phyloP scores from a whole-genome alignment of 2,888 invertebrate genomes.

The Imbricaverruca yamaguchii region DNA sequence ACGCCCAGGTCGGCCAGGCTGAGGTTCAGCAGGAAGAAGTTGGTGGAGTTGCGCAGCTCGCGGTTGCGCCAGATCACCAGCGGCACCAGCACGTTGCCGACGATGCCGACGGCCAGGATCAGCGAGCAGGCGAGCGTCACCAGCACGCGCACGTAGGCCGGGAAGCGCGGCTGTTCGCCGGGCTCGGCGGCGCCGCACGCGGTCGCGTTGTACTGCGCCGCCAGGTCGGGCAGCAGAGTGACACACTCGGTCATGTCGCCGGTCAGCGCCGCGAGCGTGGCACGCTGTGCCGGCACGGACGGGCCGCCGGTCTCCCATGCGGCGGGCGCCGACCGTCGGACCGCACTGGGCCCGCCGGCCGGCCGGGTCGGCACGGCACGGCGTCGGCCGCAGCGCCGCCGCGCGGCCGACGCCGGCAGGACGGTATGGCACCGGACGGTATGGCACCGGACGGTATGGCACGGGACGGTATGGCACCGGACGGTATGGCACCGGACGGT shows the following conservation, averaged over 20 bases:
- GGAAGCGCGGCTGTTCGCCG: slow-evolving; percentile 45
- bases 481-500: too few species aligned
- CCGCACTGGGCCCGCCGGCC: background rate
- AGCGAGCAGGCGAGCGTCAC: slow-evolving; percentile 81
- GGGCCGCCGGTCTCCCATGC: background rate
- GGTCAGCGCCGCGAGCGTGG: too few species aligned
- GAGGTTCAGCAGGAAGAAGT: slow-evolving; percentile 87
- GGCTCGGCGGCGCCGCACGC: background rate
- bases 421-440: too few species aligned
- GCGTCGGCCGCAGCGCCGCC: too few species aligned
- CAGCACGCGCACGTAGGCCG: slow-evolving; percentile 75
- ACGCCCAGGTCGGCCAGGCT: slow-evolving; percentile 89
- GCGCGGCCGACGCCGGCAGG: too few species aligned
- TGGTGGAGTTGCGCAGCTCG: slow-evolving; percentile 90
- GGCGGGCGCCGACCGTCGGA: background rate
- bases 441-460: too few species aligned
- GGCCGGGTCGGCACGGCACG: background rate
- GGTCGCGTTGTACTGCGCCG: background rate
- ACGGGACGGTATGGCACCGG: too few species aligned
- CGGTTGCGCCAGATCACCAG: slow-evolving; percentile 84
- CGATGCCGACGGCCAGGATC: slow-evolving; percentile 80
- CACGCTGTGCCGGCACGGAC: background rate
- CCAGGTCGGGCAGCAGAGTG: background rate
- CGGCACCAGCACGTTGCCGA: slow-evolving; percentile 89
- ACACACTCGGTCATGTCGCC: background rate